phyloP scores from a whole-genome alignment of 2,888 invertebrate genomes.

The Rhamphomyia laevipes region DNA sequence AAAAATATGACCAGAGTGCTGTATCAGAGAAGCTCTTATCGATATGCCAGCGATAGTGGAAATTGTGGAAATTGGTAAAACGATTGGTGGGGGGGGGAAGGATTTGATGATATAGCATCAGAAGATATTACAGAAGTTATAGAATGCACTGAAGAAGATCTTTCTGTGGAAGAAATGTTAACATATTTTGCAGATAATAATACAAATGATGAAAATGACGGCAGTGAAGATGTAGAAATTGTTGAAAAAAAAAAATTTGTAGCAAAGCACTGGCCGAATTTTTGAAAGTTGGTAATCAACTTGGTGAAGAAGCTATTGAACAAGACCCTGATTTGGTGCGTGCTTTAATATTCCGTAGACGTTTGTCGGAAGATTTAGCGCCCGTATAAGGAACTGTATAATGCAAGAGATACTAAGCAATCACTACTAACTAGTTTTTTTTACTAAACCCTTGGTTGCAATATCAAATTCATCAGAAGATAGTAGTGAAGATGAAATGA shows the following conservation, averaged over 20 bases:
- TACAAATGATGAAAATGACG: background rate
- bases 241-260: conserved; percentile 5
- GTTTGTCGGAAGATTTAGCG: background rate
- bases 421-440: too few species aligned
- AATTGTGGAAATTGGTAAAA: too few species aligned
- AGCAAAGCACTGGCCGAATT: conserved; percentile 2
- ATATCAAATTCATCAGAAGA: too few species aligned
- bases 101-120: conserved; percentile 14
- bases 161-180: conserved; percentile 1
- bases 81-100: too few species aligned
- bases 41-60: too few species aligned
- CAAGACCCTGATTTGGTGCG: conserved; percentile 2
- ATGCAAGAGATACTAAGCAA: too few species aligned
- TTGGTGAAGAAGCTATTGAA: conserved; percentile 5
- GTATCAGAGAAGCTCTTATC: too few species aligned
- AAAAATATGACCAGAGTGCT: too few species aligned
- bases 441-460: too few species aligned
- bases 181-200: conserved; percentile 1
- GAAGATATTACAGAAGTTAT: conserved; percentile 13
- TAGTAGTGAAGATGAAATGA: too few species aligned
- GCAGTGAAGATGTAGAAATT: conserved; percentile 1
- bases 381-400: too few species aligned
- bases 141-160: conserved; percentile 11
- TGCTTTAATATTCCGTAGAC: conserved; percentile 3
- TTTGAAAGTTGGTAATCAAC: conserved; percentile 5